Evolutionary conservation across 2,797 vertebrate species (phyloP).

Genomic region (Enoplosus armatus): DNA sequence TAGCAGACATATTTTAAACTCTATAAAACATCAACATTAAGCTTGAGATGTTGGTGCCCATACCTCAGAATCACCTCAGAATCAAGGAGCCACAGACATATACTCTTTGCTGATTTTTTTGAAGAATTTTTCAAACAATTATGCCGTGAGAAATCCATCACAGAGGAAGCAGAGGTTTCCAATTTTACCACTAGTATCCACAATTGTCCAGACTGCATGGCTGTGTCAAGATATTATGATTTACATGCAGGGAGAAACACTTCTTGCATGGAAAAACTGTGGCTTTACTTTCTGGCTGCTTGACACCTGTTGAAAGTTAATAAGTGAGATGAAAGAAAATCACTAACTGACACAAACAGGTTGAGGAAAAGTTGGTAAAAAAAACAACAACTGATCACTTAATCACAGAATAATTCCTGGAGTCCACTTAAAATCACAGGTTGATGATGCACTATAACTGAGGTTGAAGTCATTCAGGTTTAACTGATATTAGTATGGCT

Average conservation of each 20-base stretch:
- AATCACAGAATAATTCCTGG: neutral
- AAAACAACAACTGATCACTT: neutral
- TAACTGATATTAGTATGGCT: constrained; percentile 2
- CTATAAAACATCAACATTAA: neutral
- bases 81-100: constrained; percentile 8
- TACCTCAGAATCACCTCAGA: neutral
- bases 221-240: neutral
- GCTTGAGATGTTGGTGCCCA: neutral
- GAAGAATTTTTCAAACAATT: neutral
- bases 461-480: neutral
- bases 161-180: neutral
- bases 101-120: neutral
- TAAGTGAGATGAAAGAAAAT: neutral
- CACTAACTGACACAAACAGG: neutral
- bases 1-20: neutral
- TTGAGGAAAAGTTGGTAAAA: neutral
- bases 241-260: neutral
- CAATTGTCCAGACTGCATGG: neutral
- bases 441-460: neutral
- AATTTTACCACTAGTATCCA: neutral
- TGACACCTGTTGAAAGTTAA: neutral
- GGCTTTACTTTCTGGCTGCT: neutral
- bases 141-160: neutral
- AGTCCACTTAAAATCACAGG: neutral
- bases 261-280: neutral